phyloP scores from a whole-genome alignment of 2,888 invertebrate species.

The Apotomis betuletana region DNA sequence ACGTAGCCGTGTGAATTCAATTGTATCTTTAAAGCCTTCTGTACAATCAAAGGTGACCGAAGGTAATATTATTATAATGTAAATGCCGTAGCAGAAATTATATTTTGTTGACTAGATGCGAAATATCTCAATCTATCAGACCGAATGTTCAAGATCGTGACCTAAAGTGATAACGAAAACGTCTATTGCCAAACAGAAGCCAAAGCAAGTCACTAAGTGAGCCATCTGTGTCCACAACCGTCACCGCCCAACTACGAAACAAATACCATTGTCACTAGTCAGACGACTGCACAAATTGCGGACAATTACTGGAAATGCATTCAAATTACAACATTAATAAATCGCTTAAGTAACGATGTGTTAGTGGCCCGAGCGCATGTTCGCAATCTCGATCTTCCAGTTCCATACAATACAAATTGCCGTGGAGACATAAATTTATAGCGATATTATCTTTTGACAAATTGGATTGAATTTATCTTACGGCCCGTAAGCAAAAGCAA shows the following conservation, averaged over 20 bases:
- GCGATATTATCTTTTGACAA: constrained; percentile 40
- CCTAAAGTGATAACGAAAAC: constrained; percentile 9
- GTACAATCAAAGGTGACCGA: too few species aligned
- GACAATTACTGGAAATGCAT: constrained; percentile 22
- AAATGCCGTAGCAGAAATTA: too few species aligned
- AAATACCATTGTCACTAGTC: constrained; percentile 32
- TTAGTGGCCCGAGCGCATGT: constrained; percentile 5
- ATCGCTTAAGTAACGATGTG: constrained; percentile 23
- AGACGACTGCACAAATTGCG: constrained; percentile 24
- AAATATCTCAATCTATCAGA: too few species aligned
- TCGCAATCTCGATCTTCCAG: constrained; percentile 30
- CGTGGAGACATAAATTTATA: constrained; percentile 36
- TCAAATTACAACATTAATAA: constrained; percentile 19
- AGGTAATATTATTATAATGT: too few species aligned
- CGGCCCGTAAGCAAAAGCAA: background rate
- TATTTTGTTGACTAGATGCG: too few species aligned
- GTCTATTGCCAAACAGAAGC: background rate
- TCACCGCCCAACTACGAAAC: constrained; percentile 21
- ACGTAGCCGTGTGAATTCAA: background rate
- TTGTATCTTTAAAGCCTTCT: constrained; percentile 1
- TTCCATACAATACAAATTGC: constrained; percentile 37
- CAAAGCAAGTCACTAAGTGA: constrained; percentile 1
- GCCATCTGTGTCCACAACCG: constrained; percentile 34
- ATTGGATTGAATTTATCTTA: constrained; percentile 34
- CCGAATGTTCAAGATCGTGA: background rate